phyloP scores from a whole-genome alignment of 2,113 vertebrate genomes.

The Aptenodytes patagonicus region DNA sequence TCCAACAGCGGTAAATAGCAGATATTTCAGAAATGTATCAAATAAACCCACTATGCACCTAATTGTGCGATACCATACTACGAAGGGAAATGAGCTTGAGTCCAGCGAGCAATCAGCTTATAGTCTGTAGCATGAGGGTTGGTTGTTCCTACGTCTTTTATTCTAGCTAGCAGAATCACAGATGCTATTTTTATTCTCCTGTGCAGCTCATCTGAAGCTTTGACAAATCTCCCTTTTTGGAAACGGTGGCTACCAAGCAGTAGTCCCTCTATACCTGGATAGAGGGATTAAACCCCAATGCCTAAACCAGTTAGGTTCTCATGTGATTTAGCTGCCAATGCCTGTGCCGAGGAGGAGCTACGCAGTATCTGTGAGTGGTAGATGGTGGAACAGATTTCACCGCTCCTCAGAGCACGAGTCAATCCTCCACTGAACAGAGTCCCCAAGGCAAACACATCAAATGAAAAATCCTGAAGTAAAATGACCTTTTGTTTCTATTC shows the following conservation, averaged over 20 bases:
- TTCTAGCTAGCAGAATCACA: not conserved
- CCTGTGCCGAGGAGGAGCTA: not conserved
- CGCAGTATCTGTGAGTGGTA: rapidly evolving
- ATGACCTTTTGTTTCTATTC: not conserved
- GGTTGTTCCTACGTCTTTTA: not conserved
- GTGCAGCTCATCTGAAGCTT: not conserved
- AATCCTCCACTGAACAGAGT: not conserved
- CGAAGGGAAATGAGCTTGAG: not conserved
- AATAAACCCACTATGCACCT: not conserved
- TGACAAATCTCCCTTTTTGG: not conserved
- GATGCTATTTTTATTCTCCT: not conserved
- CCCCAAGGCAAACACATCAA: not conserved
- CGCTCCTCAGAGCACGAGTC: not conserved
- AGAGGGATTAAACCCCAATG: not conserved
- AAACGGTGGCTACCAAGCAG: not conserved
- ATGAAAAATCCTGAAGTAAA: not conserved
- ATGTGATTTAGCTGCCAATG: rapidly evolving
- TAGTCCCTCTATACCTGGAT: not conserved
- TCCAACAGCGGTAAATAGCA: not conserved
- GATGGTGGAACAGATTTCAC: not conserved
- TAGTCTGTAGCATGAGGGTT: not conserved
- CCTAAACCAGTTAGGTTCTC: not conserved
- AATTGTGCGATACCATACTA: not conserved
- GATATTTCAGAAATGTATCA: not conserved
- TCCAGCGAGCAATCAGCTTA: not conserved